Conservation (phyloP, 2,113 vertebrate species). For the Setophaga coronata region DNA sequence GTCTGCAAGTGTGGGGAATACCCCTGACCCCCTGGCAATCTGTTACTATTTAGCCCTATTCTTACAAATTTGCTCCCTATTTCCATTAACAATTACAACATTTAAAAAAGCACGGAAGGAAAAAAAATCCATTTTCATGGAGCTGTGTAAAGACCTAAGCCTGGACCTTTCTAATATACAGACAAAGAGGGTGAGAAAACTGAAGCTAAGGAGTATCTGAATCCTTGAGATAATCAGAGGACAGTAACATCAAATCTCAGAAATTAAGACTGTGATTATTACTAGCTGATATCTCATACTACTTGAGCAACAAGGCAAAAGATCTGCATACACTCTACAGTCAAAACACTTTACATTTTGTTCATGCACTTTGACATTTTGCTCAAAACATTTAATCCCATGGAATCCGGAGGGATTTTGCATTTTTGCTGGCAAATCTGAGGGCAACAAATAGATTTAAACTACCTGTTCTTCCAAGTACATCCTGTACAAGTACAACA, state of each 20-base stretch:
- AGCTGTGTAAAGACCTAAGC: not conserved
- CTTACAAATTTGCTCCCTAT: not conserved
- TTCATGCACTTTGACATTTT: not conserved
- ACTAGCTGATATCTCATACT: not conserved
- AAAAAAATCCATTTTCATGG: not conserved
- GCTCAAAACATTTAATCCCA: not conserved
- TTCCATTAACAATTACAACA: not conserved
- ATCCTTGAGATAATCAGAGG: not conserved
- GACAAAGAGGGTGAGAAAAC: not conserved
- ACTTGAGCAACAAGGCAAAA: conserved; percentile 8
- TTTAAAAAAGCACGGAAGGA: not conserved
- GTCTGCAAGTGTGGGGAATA: not conserved
- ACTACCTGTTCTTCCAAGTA: not conserved
- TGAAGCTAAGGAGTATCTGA: not conserved
- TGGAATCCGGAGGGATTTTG: not conserved
- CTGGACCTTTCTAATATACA: not conserved
- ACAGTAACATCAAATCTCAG: conserved; percentile 3
- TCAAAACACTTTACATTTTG: conserved; percentile 3
- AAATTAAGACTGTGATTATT: not conserved
- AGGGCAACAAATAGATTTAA: not conserved
- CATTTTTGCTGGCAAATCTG: not conserved
- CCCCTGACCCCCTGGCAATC: not conserved
- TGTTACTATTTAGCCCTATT: not conserved
- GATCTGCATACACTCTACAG: not conserved
- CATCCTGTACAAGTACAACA: not conserved